Base-by-base conservation (phyloP, 2,113 vertebrate genomes). In the Amphiprion percula region DNA sequence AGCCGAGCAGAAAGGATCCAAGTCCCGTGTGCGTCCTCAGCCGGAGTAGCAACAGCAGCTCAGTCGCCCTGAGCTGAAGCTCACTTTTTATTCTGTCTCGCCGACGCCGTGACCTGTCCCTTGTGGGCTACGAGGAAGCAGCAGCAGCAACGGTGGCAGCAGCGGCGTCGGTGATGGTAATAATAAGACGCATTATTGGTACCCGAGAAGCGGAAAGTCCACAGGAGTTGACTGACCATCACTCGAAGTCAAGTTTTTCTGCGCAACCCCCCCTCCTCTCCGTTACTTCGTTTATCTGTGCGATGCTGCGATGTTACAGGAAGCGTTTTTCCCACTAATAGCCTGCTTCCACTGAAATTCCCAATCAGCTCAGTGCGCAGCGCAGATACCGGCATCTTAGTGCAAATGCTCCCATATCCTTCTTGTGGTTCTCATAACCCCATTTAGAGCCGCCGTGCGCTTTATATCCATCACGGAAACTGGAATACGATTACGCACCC, bases 51-150 rank as follows among this genome's bases (percentile, higher is more conserved):
- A 10, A 41, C 65, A 50, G 72, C 72, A 53, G 80, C 65, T 61
- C 65, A 14, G 66, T 82, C 82, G 84, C 79, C 86, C 63, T 28
- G 68, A 69, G 66, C 80, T 70, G 79, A 67, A 80, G 69, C 88
- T 85, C 86, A 84, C 94, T 91, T 93, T 95, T 95, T 96, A 94
- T 95, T 73, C 87, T 74, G 77, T 80, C 87, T 88, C 82, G 78
- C 88, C 84, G 94, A 95, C 93, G 94, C 83, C 88, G 88, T 92
- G 91, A 93, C 87, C 81, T 80, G 94, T 95, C 95, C 94, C 94
- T 59, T 85, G 86, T 77, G 95, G 84, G 82, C 93, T 88, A 93
- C 80, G 90, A 88, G 86, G 79, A 70, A 82, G 74, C 39, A 80
- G 85, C 89, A 33, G 90, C 26, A 26, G 26, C 26, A 26, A 26